Base-by-base conservation (phyloP, 1,140 invertebrate genomes). In the Nephila pilipes region DNA sequence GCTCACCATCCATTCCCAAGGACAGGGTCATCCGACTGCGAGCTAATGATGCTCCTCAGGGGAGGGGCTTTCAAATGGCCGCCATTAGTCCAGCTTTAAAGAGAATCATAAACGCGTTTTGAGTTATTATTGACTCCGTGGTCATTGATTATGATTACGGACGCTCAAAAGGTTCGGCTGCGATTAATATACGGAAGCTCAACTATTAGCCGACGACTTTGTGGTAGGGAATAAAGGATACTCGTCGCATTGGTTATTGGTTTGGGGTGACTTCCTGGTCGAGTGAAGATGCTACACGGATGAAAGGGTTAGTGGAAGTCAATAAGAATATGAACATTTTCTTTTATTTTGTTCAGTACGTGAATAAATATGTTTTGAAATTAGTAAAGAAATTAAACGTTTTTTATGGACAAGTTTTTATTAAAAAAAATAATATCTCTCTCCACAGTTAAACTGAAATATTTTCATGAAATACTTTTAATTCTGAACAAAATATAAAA, bases 81-180 rank as follows among this genome's bases (percentile, higher is more conserved):
- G 88, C 88, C 88, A 90, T 90, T 90, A 90, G 88, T 90, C 63
- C 88, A 46, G 69, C 88, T 90, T 90, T 90, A 90, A 90, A 90
- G 88, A 90, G 88, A 90, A 90, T 90, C 88, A 90, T 90, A 90
- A 90, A 80, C 88, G 54, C 69, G 88, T 83, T 83, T 83, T 83
- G 81, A 83, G 81, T 90, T 90, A 90, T 90, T 90, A 90, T 90
- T 90, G 88, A 90, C 88, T 90, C 88, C 54, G 25, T 29, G 88
- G 88, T 80, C 88, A 90, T 90, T 90, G 88, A 90, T 90, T 90
- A 90, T 90, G 88, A 90, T 90, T 90, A 90, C 38, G 75, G 54
- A 83, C 38, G 81, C 69, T 75, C 69, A 36, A 75, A 75, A 75
- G 69, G 69, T 25, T 32, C 69, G 69, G 69, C 69, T 36, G 69